phyloP scores from a whole-genome alignment of 2,797 vertebrate genomes.

The Pogoniulus pusillus region DNA sequence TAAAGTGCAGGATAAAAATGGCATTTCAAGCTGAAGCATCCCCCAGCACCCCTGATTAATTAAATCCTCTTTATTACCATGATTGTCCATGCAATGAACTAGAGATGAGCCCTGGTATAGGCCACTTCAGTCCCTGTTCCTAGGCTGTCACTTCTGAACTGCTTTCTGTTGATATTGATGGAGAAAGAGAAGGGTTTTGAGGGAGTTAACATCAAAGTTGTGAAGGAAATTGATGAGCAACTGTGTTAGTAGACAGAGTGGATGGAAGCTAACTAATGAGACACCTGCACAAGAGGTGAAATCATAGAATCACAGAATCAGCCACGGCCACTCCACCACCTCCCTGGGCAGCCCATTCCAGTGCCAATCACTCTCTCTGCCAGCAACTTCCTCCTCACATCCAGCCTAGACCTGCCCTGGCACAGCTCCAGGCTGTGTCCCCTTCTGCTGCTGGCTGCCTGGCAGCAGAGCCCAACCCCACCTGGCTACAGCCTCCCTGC shows the following conservation, averaged over 20 bases:
- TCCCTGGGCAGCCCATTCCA: too few relatives aligned
- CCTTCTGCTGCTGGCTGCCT: too few relatives aligned
- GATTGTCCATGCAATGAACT: neutral
- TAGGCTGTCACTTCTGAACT: neutral
- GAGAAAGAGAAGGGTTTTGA: neutral
- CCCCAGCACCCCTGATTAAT: neutral
- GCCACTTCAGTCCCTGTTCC: neutral
- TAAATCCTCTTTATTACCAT: neutral
- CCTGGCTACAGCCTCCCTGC: too few relatives aligned
- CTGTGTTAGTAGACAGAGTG: neutral
- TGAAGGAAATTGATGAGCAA: neutral
- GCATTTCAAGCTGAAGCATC: neutral
- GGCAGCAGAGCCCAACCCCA: too few relatives aligned
- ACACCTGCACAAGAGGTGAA: neutral
- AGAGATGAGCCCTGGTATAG: neutral
- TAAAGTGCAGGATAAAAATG: neutral
- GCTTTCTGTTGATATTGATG: neutral
- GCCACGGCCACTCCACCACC: too few relatives aligned
- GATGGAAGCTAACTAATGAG: neutral
- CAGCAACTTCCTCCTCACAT: too few relatives aligned
- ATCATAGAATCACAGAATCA: too few relatives aligned
- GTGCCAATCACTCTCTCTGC: too few relatives aligned
- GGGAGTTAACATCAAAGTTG: neutral
- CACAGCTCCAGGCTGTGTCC: too few relatives aligned
- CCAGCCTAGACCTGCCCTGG: too few relatives aligned